Evolutionary conservation across 1,140 invertebrate species (phyloP).

Genomic region (Meloidogyne hapla): DNA sequence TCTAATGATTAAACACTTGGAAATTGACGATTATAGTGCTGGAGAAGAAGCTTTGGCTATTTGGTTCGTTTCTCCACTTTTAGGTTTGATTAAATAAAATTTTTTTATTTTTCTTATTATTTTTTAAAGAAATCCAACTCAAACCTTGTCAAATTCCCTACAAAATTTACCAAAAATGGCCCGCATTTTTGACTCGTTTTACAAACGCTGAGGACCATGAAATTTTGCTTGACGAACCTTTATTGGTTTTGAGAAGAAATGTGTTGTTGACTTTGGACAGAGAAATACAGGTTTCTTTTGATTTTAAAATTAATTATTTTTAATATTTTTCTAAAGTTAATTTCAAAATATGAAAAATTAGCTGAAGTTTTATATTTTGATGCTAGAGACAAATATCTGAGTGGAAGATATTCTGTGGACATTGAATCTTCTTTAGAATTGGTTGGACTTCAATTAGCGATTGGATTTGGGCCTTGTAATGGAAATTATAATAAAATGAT

Average conservation of each 20-base stretch:
- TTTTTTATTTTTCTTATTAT: conserved; percentile 22
- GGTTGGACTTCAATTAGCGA: conserved; percentile 48
- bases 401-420: conserved; percentile 50
- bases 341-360: conserved; percentile 39
- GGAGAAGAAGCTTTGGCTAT: conserved; percentile 46
- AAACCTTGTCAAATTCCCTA: conserved; percentile 51
- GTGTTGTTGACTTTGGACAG: conserved; percentile 37
- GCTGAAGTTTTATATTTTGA: conserved; percentile 50
- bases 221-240: conserved; percentile 47
- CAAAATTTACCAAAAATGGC: conserved; percentile 46
- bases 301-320: neutral
- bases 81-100: conserved; percentile 23
- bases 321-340: conserved; percentile 33
- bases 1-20: conserved; percentile 47
- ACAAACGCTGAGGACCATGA: conserved; percentile 44
- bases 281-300: conserved; percentile 35
- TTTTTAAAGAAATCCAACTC: conserved; percentile 50
- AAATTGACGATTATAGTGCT: conserved; percentile 38
- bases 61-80: conserved; percentile 49
- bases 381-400: conserved; percentile 48
- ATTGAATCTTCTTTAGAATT: conserved; percentile 39
- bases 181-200: conserved; percentile 46
- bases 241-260: conserved; percentile 48
- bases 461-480: conserved; percentile 47
- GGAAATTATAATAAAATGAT: conserved; percentile 37